A percentile compares a stretch with the other conserved stretches of the same genome.
Conservation (phyloP, 1,140 invertebrate species). For the Rhizoglyphus robini region DNA sequence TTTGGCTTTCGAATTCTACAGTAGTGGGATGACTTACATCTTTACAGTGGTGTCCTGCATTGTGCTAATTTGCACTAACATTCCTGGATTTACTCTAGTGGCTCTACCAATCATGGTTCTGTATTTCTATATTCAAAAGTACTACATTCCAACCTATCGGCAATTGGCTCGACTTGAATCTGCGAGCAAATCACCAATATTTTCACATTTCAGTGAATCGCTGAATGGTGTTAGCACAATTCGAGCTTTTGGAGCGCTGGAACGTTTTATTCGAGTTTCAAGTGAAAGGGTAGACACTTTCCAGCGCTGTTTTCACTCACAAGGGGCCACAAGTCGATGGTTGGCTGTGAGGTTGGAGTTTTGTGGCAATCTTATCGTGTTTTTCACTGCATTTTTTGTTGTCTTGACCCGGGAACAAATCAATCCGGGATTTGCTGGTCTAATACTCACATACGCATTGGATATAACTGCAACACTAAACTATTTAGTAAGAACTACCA, state of each 20-base stretch:
- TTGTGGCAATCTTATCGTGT: slow-evolving; percentile 31
- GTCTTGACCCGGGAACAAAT: slow-evolving; percentile 43
- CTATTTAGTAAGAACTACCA: slow-evolving; percentile 45
- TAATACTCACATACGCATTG: slow-evolving; percentile 75
- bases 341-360: slow-evolving; percentile 33
- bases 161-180: slow-evolving; percentile 44
- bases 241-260: slow-evolving; percentile 37
- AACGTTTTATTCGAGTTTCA: background rate
- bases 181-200: slow-evolving; percentile 41
- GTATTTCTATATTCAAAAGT: slow-evolving; percentile 37
- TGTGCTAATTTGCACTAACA: slow-evolving; percentile 40
- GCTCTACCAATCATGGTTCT: slow-evolving; percentile 39
- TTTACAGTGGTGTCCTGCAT: slow-evolving; percentile 38
- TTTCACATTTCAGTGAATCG: slow-evolving; percentile 43
- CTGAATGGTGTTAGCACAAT: slow-evolving; percentile 42
- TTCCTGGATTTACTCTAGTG: slow-evolving; percentile 40
- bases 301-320: slow-evolving; percentile 35
- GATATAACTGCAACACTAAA: slow-evolving; percentile 50
- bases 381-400: slow-evolving; percentile 32
- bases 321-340: slow-evolving; percentile 29
- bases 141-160: slow-evolving; percentile 40
- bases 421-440: slow-evolving; percentile 58
- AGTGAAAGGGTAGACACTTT: slow-evolving; percentile 7
- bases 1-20: background rate
- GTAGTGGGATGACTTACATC: slow-evolving; percentile 28